phyloP scores from a whole-genome alignment of 2,113 vertebrate genomes.

The Sinocyclocheilus maitianheensis region DNA sequence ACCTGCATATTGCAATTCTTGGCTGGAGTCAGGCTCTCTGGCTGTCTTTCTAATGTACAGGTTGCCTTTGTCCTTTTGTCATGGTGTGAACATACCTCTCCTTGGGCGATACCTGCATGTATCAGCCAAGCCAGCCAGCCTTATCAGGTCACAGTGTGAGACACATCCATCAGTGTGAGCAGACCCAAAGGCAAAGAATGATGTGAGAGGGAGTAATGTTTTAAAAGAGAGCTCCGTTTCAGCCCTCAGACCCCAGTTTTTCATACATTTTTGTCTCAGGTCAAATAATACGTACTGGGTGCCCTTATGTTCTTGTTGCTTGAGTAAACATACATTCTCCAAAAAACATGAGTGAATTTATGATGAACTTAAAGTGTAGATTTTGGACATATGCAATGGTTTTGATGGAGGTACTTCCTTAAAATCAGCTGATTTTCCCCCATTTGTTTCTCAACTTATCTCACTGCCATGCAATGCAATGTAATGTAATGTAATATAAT shows the following conservation, averaged over 20 bases:
- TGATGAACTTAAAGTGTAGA: not conserved
- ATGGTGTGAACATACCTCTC: slow-evolving; percentile 40
- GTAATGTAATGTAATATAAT: not conserved
- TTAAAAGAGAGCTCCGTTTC: slow-evolving; percentile 39
- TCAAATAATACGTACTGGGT: slow-evolving; percentile 14
- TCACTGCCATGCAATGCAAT: too few species aligned
- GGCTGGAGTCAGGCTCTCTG: not conserved
- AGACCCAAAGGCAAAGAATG: slow-evolving; percentile 24
- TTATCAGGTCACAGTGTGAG: slow-evolving; percentile 50
- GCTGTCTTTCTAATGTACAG: slow-evolving; percentile 38
- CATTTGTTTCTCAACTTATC: not conserved
- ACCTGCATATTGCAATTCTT: not conserved
- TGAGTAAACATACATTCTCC: not conserved
- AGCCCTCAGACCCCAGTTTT: slow-evolving; percentile 38
- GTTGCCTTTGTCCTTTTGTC: slow-evolving; percentile 48
- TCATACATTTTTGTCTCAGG: slow-evolving; percentile 7
- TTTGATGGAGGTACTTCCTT: not conserved
- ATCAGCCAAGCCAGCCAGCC: slow-evolving; percentile 26
- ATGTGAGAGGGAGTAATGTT: slow-evolving; percentile 41
- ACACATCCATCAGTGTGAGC: slow-evolving; percentile 43
- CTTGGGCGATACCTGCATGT: slow-evolving; percentile 43
- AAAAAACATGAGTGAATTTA: not conserved
- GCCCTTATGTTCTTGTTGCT: not conserved
- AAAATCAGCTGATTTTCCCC: not conserved
- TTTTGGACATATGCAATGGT: not conserved